Conservation (phyloP, 1,140 invertebrate genomes). For the Oryzaephilus surinamensis region DNA sequence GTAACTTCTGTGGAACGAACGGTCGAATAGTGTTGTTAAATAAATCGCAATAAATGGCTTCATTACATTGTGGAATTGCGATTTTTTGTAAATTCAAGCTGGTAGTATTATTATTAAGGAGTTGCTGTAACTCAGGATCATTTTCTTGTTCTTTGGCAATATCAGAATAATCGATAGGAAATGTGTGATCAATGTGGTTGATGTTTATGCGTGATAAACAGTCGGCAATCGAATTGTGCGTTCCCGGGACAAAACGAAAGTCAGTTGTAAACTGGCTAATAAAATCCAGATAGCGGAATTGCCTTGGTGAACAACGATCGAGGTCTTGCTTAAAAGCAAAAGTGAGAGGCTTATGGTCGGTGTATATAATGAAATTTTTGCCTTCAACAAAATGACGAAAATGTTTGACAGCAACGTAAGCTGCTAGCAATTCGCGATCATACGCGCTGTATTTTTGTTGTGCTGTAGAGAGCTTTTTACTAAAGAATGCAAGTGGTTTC, state of each 20-base stretch:
- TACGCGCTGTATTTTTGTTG: constrained; percentile 34
- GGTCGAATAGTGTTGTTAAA: not conserved
- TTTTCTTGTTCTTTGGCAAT: constrained; percentile 6
- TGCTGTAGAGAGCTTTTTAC: constrained; percentile 22
- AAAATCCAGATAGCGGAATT: constrained; percentile 26
- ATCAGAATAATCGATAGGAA: not conserved
- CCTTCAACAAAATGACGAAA: constrained; percentile 29
- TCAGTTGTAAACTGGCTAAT: constrained; percentile 31
- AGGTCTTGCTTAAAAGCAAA: constrained; percentile 27
- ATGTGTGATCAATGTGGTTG: constrained; percentile 25
- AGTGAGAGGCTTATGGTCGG: constrained; percentile 36
- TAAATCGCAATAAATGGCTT: not conserved
- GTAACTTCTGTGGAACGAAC: not conserved
- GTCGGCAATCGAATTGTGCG: constrained; percentile 27
- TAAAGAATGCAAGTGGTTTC: constrained; percentile 10
- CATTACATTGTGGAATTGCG: too few relatives aligned
- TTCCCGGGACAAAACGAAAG: constrained; percentile 29
- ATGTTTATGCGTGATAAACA: constrained; percentile 23
- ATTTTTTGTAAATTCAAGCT: not conserved
- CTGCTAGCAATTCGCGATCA: constrained; percentile 39
- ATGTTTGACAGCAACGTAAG: constrained; percentile 32
- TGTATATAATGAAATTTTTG: constrained; percentile 29
- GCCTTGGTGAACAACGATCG: constrained; percentile 22
- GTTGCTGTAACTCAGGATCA: constrained; percentile 7
- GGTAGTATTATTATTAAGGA: not conserved